These are phyloP conservation scores for Araneus ventricosus DNA, from an alignment of 1,140 invertebrate species.

Conservation along the genomic window DNA sequence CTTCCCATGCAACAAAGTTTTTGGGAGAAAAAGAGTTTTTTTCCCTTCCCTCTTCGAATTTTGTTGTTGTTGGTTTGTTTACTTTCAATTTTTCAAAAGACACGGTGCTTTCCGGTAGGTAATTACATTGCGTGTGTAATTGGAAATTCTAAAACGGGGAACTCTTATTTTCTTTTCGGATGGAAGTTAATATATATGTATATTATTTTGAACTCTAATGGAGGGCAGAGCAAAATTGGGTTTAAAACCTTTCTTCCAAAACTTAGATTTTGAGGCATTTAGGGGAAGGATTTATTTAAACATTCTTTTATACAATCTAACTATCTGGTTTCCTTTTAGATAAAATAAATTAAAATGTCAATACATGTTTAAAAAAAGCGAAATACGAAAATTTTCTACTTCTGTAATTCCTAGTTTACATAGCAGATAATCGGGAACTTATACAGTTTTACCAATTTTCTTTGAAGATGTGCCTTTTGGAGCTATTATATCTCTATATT, in stretches of 20 bases:
- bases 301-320: no score
- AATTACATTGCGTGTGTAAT: slow-evolving; percentile 24
- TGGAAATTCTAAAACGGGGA: slow-evolving; percentile 14
- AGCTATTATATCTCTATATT: no score
- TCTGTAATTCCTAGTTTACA: no score
- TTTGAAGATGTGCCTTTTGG: no score
- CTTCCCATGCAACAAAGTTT: slow-evolving; percentile 48
- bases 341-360: no score
- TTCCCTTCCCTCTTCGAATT: not conserved
- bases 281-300: no score
- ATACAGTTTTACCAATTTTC: no score
- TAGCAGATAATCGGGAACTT: no score
- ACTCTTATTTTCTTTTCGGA: not conserved
- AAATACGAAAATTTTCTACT: no score
- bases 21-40: not conserved
- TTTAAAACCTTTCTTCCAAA: not conserved
- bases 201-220: slow-evolving; percentile 1
- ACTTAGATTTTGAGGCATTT: no score
- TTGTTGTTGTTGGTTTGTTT: not conserved
- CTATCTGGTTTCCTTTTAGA: no score
- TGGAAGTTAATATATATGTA: not conserved
- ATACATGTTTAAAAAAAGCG: no score
- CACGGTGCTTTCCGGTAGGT: not conserved
- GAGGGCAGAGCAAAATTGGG: not conserved
- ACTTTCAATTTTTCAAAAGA: slow-evolving; percentile 11